Evolutionary conservation across 2,888 invertebrate species (phyloP), one percentile per base, ranked within the genome.

Genomic region (Nipponacmea schrenckii): DNA sequence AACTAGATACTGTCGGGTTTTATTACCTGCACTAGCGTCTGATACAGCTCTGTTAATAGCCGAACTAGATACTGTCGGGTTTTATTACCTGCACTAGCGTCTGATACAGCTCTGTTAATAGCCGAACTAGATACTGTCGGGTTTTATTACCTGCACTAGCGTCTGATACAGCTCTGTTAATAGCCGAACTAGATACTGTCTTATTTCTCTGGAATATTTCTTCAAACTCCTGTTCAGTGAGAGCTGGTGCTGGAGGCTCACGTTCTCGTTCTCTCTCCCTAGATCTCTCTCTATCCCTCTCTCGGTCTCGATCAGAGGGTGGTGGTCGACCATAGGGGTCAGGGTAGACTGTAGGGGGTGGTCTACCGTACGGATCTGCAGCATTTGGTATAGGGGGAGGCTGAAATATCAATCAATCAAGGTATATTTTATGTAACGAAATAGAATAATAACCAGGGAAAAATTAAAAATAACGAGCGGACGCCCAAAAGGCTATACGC

Each of bases 191-290:
- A 50, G 97, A 97, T 0, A 99, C 98, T 12, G 98, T 98, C 81
- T 98, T 92, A 90, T 99, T 99, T 78, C 98, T 92, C 72, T 94
- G 93, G 95, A 99, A 97, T 71, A 97, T 96, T 89, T 99, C 99
- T 89, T 99, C 98, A 90, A 98, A 98, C 91, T 99, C 99, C 50
- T 94, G 95, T 90, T 98, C 98, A 72, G 87, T 87, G 45, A 91
- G 81, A 20, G 79, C 82, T 62, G 85, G 86, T 14, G 83, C 75
- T 26, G 82, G 80, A 5, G 85, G 83, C 74, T 86, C 86, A 5
- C 56, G 56, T 27, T 62, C 68, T 1, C 62, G 12, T 44, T 62
- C 68, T 68, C 68, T 56, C 14, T 56, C 56, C 4, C 56, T 20
- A 24, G 20, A 20, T 15, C 56, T 20, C 24, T 56, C 56, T 15